phyloP scores from a whole-genome alignment of 2,888 invertebrate genomes.

The Tortricodes alternella region DNA sequence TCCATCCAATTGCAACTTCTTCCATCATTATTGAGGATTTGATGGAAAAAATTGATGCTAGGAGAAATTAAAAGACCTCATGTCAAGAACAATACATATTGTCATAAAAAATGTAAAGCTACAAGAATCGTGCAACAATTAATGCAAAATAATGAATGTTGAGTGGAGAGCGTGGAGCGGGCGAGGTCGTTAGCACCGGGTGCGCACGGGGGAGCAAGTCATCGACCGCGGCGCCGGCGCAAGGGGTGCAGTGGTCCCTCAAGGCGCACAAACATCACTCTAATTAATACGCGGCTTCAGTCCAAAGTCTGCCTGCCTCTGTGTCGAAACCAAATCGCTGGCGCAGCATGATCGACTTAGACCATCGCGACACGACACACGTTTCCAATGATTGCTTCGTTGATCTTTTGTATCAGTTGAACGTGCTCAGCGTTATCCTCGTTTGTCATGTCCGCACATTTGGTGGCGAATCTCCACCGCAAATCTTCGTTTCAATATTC shows the following conservation, averaged over 20 bases:
- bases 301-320: conserved; percentile 19
- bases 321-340: conserved; percentile 14
- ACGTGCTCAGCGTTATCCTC: conserved; percentile 1
- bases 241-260: conserved; percentile 23
- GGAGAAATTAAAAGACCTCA: background rate
- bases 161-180: conserved; percentile 50
- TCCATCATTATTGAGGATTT: conserved; percentile 1
- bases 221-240: conserved; percentile 69
- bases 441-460: background rate
- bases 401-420: conserved; percentile 18
- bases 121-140: conserved; percentile 45
- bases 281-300: conserved; percentile 16
- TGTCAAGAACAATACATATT: background rate
- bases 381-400: conserved; percentile 7
- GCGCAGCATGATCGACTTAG: conserved; percentile 17
- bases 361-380: conserved; percentile 9
- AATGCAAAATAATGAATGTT: conserved; percentile 52
- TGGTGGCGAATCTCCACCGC: background rate
- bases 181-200: conserved; percentile 68
- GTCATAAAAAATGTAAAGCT: conserved; percentile 6
- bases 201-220: conserved; percentile 62
- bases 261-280: conserved; percentile 38
- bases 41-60: background rate
- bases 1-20: too few relatives aligned
- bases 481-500: too few relatives aligned